Conservation (phyloP, 1,140 invertebrate genomes). For the Calliopsis andreniformis region DNA sequence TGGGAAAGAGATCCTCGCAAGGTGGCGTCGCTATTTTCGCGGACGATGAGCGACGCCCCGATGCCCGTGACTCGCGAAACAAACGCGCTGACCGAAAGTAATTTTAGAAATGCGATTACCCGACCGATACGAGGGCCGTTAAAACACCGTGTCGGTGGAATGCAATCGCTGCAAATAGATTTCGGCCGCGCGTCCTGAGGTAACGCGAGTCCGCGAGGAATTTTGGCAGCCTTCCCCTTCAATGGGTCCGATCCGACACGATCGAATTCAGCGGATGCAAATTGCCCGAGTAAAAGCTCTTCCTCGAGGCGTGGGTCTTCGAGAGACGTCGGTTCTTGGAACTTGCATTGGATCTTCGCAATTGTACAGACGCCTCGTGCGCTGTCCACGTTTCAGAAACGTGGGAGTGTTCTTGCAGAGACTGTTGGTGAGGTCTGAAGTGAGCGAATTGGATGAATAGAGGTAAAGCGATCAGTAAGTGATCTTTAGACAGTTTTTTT, state of each 20-base stretch:
- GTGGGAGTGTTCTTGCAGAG: too few relatives aligned
- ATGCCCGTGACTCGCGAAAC: background rate
- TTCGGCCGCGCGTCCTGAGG: background rate
- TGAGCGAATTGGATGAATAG: too few relatives aligned
- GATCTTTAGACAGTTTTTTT: too few relatives aligned
- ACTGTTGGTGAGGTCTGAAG: too few relatives aligned
- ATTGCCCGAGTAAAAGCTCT: background rate
- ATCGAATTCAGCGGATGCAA: conserved; percentile 27
- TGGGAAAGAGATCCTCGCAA: too few relatives aligned
- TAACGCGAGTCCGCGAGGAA: background rate
- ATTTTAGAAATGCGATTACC: conserved; percentile 28
- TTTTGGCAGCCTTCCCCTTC: conserved; percentile 46
- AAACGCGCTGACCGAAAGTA: conserved; percentile 2
- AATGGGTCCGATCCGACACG: conserved; percentile 27
- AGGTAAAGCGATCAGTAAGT: too few relatives aligned
- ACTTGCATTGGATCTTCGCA: background rate
- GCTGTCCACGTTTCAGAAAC: too few relatives aligned
- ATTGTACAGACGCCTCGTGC: too few relatives aligned
- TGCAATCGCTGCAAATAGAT: conserved; percentile 43
- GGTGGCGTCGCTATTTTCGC: background rate
- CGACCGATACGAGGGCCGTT: conserved; percentile 19
- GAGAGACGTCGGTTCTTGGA: background rate
- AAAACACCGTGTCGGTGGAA: conserved; percentile 26
- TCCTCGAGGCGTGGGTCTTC: too few relatives aligned
- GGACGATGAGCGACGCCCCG: background rate